phyloP scores from a whole-genome alignment of 1,140 invertebrate species.

The Zaprionus gabonicus region DNA sequence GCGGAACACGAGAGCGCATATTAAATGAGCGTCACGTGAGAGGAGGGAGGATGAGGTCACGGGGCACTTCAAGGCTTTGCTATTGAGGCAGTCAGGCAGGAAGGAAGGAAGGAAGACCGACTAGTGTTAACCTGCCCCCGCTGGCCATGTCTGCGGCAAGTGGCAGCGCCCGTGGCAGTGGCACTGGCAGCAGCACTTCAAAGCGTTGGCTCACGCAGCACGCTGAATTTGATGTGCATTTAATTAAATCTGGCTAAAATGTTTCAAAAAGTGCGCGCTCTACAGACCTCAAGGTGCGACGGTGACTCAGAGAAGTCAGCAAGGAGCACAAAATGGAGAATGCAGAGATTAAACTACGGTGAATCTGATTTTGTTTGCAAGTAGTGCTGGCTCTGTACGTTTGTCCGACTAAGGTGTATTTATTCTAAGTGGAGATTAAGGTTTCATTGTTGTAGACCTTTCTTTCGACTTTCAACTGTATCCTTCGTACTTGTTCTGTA shows the following conservation, averaged over 20 bases:
- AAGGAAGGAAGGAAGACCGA: not conserved
- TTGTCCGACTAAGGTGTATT: too few relatives aligned
- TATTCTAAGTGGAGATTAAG: too few relatives aligned
- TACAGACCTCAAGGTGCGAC: not conserved
- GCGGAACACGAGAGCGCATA: constrained; percentile 35
- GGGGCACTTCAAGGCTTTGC: constrained; percentile 8
- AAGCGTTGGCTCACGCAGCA: constrained; percentile 27
- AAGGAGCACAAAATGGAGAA: not conserved
- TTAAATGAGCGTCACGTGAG: constrained; percentile 44
- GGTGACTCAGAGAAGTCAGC: not conserved
- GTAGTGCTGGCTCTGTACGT: too few relatives aligned
- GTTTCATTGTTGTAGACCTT: too few relatives aligned
- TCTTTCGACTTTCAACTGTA: too few relatives aligned
- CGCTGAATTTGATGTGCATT: constrained; percentile 41
- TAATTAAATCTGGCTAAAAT: constrained; percentile 40
- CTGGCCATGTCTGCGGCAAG: constrained; percentile 4
- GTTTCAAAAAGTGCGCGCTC: not conserved
- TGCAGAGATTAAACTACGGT: not conserved
- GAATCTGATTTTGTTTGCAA: too few relatives aligned
- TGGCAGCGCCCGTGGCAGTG: not conserved
- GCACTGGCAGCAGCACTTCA: constrained; percentile 20
- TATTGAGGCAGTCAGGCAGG: not conserved
- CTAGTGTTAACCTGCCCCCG: constrained; percentile 9
- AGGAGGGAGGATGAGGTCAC: not conserved
- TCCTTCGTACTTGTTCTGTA: too few relatives aligned